phyloP scores from a whole-genome alignment of 2,113 vertebrate genomes.

The Hippocampus barbouri region DNA sequence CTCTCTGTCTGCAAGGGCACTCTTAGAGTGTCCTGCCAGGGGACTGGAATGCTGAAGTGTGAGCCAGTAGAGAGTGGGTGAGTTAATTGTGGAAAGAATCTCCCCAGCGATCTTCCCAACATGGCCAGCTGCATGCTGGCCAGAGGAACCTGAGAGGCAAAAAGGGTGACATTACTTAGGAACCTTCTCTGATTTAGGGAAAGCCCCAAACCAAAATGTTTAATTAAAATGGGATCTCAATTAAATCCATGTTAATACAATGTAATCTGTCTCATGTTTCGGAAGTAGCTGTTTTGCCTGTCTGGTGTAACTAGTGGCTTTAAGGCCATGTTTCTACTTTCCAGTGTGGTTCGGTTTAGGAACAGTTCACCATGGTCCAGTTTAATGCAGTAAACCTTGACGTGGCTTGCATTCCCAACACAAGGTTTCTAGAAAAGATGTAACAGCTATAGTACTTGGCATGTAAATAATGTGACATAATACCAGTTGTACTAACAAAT shows the following conservation, averaged over 20 bases:
- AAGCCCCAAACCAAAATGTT: not conserved
- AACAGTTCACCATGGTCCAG: not conserved
- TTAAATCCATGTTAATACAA: not conserved
- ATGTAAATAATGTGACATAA: not conserved
- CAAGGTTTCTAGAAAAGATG: not conserved
- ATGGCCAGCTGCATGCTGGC: constrained; percentile 34
- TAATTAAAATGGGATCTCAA: not conserved
- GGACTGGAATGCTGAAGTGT: constrained; percentile 59
- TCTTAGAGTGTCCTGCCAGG: constrained; percentile 42
- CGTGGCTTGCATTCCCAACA: not conserved
- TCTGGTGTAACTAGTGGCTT: constrained; percentile 3
- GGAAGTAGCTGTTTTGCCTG: not conserved
- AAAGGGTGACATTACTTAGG: not conserved
- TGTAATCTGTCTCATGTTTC: not conserved
- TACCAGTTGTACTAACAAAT: not conserved
- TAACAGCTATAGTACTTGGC: not conserved
- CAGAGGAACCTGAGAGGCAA: constrained; percentile 12
- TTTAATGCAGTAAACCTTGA: not conserved
- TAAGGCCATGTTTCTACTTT: constrained; percentile 4
- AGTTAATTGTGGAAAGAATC: constrained; percentile 72
- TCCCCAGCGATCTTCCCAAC: constrained; percentile 58
- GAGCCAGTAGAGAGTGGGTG: constrained; percentile 53
- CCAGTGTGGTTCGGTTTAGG: not conserved
- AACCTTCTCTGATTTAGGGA: not conserved
- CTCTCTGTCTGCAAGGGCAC: constrained; percentile 40